These are phyloP conservation scores for Harpagifer antarcticus DNA, from an alignment of 2,797 vertebrate species.

Conservation along the genomic window DNA sequence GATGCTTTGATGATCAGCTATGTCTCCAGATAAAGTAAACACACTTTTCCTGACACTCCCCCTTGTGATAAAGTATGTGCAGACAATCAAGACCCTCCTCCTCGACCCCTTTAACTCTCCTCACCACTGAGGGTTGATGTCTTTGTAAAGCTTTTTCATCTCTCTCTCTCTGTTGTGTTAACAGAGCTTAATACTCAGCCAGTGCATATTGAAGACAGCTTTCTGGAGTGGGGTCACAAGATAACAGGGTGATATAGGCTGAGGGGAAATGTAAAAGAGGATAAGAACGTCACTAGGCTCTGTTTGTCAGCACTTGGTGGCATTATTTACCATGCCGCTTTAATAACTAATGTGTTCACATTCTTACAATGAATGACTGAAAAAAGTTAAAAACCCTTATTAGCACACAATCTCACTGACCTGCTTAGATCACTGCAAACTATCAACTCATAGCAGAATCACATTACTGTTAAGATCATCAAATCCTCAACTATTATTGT, in stretches of 20 bases:
- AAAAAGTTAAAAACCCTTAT: background rate
- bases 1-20: slow-evolving; percentile 55
- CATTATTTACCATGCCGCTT: background rate
- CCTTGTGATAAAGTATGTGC: slow-evolving; percentile 5
- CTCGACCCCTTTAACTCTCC: slow-evolving; percentile 49
- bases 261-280: slow-evolving; percentile 12
- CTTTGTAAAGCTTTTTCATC: slow-evolving; percentile 13
- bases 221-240: slow-evolving; percentile 50
- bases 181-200: slow-evolving; percentile 45
- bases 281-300: background rate
- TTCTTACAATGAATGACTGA: background rate
- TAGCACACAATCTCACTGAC: slow-evolving; percentile 4
- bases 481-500: background rate
- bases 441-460: slow-evolving; percentile 4
- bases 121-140: slow-evolving; percentile 31
- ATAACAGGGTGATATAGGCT: slow-evolving; percentile 32
- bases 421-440: slow-evolving; percentile 7
- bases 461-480: background rate
- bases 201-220: slow-evolving; percentile 46
- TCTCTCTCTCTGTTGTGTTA: slow-evolving; percentile 52
- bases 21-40: slow-evolving; percentile 56
- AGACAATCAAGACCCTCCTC: slow-evolving; percentile 29
- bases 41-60: slow-evolving; percentile 51
- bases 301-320: slow-evolving; percentile 17
- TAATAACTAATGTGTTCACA: slow-evolving; percentile 5